A percentile compares a stretch with the other conserved stretches of the same genome.
Conservation (phyloP, 2,888 invertebrate genomes). For the Ligdia adustata region DNA sequence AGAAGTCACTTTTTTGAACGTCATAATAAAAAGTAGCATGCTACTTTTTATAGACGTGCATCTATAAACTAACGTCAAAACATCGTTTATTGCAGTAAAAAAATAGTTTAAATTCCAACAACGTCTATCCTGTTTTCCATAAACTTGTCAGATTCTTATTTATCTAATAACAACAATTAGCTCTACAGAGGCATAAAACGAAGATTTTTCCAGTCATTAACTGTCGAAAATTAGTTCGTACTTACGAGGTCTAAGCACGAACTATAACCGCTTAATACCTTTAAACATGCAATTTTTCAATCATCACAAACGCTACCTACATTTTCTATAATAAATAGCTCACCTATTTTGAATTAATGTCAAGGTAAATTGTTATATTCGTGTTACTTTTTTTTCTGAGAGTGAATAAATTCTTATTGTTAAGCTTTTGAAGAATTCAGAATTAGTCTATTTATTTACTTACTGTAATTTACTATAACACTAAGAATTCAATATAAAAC, state of each 20-base stretch:
- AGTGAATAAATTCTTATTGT: no score
- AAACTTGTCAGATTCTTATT: constrained; percentile 5
- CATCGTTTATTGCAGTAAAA: no score
- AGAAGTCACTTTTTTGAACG: no score
- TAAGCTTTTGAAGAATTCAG: no score
- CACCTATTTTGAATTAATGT: constrained; percentile 7
- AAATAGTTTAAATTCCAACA: no score
- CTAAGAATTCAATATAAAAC: no score
- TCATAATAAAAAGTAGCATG: no score
- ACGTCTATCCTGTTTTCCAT: no score
- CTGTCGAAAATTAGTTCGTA: constrained; percentile 63
- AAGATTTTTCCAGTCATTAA: constrained; percentile 62
- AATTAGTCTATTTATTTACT: no score
- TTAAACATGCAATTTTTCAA: constrained; percentile 73
- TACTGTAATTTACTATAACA: no score
- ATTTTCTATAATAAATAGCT: constrained; percentile 22
- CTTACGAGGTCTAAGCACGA: constrained; percentile 63
- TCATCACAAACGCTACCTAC: constrained; percentile 46
- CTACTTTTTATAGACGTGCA: no score
- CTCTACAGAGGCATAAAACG: constrained; percentile 50
- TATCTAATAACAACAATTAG: constrained; percentile 44
- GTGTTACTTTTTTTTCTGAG: constrained; percentile 1
- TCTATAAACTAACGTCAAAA: no score
- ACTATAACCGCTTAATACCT: constrained; percentile 58
- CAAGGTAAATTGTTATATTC: constrained; percentile 1